These are phyloP conservation scores for Ichneumoninae sp. DNA, from an alignment of 2,888 invertebrate genomes.

Conservation along the genomic window DNA sequence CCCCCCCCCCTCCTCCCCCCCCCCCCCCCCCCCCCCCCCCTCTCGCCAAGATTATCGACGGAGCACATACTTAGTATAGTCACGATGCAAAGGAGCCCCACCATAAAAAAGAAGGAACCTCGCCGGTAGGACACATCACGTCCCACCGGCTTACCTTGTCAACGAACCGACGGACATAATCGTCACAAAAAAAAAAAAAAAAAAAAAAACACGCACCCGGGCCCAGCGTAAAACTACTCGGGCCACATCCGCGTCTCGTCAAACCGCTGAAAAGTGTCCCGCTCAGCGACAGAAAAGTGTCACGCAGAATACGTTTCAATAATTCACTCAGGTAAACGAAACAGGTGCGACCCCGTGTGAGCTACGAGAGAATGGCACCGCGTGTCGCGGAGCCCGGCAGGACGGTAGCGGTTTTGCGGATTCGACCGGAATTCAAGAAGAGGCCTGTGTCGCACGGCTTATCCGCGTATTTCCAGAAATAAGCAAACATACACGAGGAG, in stretches of 20 bases:
- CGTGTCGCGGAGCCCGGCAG: conserved; percentile 27
- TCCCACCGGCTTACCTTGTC: not conserved
- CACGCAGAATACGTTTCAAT: conserved; percentile 58
- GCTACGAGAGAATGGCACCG: conserved; percentile 6
- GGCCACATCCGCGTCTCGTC: not conserved
- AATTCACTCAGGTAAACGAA: conserved; percentile 61
- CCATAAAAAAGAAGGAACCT: conserved; percentile 10
- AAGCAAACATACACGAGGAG: not conserved
- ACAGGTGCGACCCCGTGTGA: conserved; percentile 55
- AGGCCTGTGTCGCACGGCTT: conserved; percentile 15
- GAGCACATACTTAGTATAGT: conserved; percentile 13
- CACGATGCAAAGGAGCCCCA: conserved; percentile 14
- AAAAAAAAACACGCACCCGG: not conserved
- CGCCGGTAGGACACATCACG: not conserved
- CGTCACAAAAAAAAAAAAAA: not conserved
- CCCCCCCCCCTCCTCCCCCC: too few relatives aligned
- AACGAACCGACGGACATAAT: not conserved
- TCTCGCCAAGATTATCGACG: conserved; percentile 9
- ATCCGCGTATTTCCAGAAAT: conserved; percentile 17
- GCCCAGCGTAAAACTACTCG: not conserved
- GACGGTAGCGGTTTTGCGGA: conserved; percentile 44
- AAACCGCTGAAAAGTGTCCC: not conserved
- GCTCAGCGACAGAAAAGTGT: conserved; percentile 31
- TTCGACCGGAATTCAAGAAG: conserved; percentile 63
- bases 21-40: too few relatives aligned